Evolutionary conservation across 2,797 vertebrate species (phyloP).

Genomic region (Cynopterus sphinx): DNA sequence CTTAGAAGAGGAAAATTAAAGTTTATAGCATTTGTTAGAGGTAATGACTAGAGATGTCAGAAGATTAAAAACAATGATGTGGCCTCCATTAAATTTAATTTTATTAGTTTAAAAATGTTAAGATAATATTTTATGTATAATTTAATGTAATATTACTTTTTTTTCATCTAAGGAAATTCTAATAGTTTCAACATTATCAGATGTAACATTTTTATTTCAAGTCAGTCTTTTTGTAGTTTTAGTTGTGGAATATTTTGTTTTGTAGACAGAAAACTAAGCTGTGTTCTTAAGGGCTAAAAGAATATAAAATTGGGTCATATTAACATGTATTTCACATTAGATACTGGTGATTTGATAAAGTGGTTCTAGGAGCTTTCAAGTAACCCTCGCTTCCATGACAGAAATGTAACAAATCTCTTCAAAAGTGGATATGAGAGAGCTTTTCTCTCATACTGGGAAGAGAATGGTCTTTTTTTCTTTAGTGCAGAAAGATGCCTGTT

Average conservation of each 20-base stretch:
- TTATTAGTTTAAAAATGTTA: constrained; percentile 31
- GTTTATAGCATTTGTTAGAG: neutral
- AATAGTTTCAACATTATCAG: neutral
- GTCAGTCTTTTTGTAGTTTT: neutral
- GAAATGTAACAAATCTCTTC: neutral
- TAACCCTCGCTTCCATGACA: neutral
- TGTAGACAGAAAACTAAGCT: neutral
- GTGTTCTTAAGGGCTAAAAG: neutral
- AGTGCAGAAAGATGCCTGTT: neutral
- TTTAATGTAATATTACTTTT: neutral
- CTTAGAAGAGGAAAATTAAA: neutral
- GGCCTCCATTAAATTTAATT: neutral
- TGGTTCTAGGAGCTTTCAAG: neutral
- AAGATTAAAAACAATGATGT: neutral
- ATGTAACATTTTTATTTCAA: neutral
- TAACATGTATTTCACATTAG: neutral
- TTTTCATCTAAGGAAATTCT: constrained; percentile 20
- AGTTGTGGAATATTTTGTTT: neutral
- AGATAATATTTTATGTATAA: neutral
- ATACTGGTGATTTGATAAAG: neutral
- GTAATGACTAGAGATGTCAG: neutral
- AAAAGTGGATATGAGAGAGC: neutral
- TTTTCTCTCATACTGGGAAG: neutral
- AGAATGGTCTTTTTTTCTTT: neutral
- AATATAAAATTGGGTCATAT: neutral